Conservation (phyloP, 2,797 vertebrate genomes). For the Gobionotothen gibberifrons region DNA sequence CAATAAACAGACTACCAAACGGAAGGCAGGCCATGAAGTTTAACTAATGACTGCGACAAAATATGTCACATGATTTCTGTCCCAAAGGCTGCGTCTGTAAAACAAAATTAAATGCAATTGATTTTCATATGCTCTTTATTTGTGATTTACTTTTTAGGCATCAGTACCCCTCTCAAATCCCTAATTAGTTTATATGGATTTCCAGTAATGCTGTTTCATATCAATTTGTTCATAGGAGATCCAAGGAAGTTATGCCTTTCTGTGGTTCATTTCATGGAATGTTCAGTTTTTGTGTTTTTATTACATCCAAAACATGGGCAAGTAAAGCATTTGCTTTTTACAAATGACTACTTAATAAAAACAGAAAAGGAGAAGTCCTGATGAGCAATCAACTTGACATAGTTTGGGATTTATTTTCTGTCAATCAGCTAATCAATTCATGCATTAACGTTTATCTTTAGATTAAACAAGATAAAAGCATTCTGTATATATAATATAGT, state of each 20-base stretch:
- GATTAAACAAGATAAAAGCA: neutral
- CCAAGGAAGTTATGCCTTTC: neutral
- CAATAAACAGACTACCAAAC: too few relatives aligned
- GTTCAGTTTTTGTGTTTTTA: too few relatives aligned
- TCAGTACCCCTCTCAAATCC: neutral
- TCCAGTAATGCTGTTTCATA: slow-evolving; percentile 15
- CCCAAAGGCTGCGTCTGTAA: neutral
- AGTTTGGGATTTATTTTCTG: neutral
- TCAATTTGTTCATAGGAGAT: slow-evolving; percentile 2
- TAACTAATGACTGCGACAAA: neutral
- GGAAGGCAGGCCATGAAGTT: neutral
- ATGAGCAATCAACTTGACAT: neutral
- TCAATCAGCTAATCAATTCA: neutral
- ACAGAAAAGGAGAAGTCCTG: neutral
- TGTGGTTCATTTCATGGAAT: too few relatives aligned
- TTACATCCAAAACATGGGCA: too few relatives aligned
- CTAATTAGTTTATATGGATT: slow-evolving; percentile 7
- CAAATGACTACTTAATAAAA: neutral
- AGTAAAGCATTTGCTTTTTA: neutral
- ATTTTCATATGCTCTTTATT: neutral
- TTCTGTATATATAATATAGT: neutral
- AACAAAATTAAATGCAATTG: neutral
- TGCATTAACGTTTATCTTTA: neutral
- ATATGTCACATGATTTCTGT: slow-evolving; percentile 10
- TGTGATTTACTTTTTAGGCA: neutral